These are phyloP conservation scores for Percopsis transmontana DNA, from an alignment of 2,113 vertebrate species.

Conservation along the genomic window DNA sequence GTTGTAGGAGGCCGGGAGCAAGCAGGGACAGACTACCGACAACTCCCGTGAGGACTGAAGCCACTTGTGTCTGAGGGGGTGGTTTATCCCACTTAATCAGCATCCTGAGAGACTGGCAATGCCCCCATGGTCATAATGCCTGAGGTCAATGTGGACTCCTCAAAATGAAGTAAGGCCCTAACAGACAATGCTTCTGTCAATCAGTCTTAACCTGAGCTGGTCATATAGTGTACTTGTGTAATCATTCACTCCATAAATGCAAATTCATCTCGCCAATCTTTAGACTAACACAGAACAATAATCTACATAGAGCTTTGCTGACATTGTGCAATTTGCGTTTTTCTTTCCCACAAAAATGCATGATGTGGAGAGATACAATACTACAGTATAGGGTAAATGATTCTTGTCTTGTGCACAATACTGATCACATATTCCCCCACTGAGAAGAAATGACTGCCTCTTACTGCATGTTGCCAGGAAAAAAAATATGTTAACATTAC, in stretches of 20 bases:
- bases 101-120: slow-evolving; percentile 73
- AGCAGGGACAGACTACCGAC: slow-evolving; percentile 29
- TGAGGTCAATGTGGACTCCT: slow-evolving; percentile 64
- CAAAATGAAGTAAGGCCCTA: slow-evolving; percentile 69
- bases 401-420: slow-evolving; percentile 19
- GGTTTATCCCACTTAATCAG: slow-evolving; percentile 79
- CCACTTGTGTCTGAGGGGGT: slow-evolving; percentile 66
- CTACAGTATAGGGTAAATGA: slow-evolving; percentile 23
- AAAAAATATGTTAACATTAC: not conserved
- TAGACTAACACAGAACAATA: slow-evolving; percentile 51
- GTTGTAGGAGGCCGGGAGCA: slow-evolving; percentile 34
- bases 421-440: slow-evolving; percentile 22
- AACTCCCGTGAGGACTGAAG: slow-evolving; percentile 57
- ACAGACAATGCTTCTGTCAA: slow-evolving; percentile 72
- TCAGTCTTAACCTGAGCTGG: slow-evolving; percentile 76
- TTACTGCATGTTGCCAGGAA: not conserved
- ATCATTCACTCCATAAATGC: slow-evolving; percentile 76
- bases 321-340: slow-evolving; percentile 38
- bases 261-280: slow-evolving; percentile 72
- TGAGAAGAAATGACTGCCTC: slow-evolving; percentile 8
- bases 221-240: slow-evolving; percentile 72
- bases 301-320: slow-evolving; percentile 45
- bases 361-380: not conserved
- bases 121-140: slow-evolving; percentile 71
- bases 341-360: slow-evolving; percentile 19